phyloP scores from a whole-genome alignment of 1,140 invertebrate species.

The Phymorhynchus buccinoides region DNA sequence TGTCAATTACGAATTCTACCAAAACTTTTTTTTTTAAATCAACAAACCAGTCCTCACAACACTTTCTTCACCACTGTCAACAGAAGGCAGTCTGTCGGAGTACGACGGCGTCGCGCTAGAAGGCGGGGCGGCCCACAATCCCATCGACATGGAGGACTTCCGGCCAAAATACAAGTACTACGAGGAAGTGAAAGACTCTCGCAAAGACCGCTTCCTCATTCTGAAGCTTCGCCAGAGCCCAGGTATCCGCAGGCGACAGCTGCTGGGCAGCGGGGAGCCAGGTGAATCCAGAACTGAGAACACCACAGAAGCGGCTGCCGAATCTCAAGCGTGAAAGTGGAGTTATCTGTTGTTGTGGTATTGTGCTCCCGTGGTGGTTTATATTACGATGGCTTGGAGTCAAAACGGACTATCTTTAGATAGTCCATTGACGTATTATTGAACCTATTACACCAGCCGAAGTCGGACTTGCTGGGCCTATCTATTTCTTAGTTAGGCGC shows the following conservation, averaged over 20 bases:
- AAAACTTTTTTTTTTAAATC: too few species aligned
- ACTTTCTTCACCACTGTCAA: too few species aligned
- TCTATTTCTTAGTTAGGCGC: too few species aligned
- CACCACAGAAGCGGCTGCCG: slow-evolving; percentile 31
- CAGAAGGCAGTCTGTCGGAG: neutral
- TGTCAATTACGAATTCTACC: too few species aligned
- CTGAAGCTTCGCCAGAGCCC: slow-evolving; percentile 62
- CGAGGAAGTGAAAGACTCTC: slow-evolving; percentile 57
- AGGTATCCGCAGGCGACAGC: slow-evolving; percentile 37
- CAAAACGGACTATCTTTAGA: too few species aligned
- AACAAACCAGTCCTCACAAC: too few species aligned
- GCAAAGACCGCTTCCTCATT: slow-evolving; percentile 57
- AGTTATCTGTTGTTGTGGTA: neutral
- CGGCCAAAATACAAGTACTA: slow-evolving; percentile 65
- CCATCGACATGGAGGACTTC: slow-evolving; percentile 39
- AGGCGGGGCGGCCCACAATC: slow-evolving; percentile 6
- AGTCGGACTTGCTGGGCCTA: too few species aligned
- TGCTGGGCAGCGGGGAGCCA: slow-evolving; percentile 37
- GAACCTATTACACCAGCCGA: too few species aligned
- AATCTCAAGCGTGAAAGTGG: slow-evolving; percentile 44
- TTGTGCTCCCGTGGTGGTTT: neutral
- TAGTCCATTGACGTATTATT: too few species aligned
- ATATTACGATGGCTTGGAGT: too few species aligned
- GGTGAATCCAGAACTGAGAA: slow-evolving; percentile 33
- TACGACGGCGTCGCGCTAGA: neutral